Evolutionary conservation across 2,888 invertebrate species (phyloP), one percentile per base, ranked within the genome.

Genomic region (Eucriotettix oculatus): DNA sequence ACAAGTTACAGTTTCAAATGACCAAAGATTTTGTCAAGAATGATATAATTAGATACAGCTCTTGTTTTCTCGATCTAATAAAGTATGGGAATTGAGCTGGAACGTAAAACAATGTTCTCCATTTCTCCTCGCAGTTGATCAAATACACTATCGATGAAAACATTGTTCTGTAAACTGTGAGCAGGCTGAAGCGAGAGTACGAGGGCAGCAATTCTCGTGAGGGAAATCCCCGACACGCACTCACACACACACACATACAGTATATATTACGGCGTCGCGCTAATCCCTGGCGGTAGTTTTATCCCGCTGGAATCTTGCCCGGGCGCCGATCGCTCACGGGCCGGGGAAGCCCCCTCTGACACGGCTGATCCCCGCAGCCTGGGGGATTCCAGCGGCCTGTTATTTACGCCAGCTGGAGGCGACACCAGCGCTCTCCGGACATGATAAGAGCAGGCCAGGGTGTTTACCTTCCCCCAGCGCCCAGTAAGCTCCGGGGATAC

Each of bases 241-340:
- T 14, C 14, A 12, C 48, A 48, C 48, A 48, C 48, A 48, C 48
- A 48, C 48, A n/a, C 14, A n/a, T n/a, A 48, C 48, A 48, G 48
- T 48, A 48, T 48, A 48, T 48, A 48, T 48, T 48, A 48, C 48
- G 48, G 48, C 14, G 14, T 12, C 12, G 48, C 48, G 48, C 48
- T 48, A 48, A 48, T 48, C 48, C 48, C 48, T n/a, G 48, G 48
- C 48, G 48, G 48, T n/a, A 48, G 48, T 48, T 48, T 48, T 48
- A 48, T 48, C 48, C 48, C 48, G 48, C 48, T 48, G 48, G 48
- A 48, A 48, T 48, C 48, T 48, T 48, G 48, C 48, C 55, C 14
- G 55, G 16, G 11, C 29, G 58, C 59, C 59, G 59, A 59, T 59
- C 59, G 59, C 52, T 59, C 59, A 59, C 55, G 59, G 44, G 16